Conservation (phyloP, 2,888 invertebrate genomes). For the Choristoneura rosaceana region DNA sequence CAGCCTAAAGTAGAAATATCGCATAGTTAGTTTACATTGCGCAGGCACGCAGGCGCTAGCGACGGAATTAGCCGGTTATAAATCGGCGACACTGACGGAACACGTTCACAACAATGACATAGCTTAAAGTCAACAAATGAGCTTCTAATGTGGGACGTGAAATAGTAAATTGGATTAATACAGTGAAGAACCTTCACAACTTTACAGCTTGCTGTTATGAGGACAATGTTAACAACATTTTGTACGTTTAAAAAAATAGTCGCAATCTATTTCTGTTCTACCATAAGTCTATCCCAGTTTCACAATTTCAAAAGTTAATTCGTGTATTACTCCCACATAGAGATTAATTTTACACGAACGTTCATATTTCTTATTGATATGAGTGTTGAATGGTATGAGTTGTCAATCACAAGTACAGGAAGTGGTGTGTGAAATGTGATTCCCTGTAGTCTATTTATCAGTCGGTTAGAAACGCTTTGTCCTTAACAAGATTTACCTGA, state of each 20-base stretch:
- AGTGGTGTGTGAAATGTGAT: constrained; percentile 71
- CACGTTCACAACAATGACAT: constrained; percentile 39
- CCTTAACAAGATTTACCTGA: constrained; percentile 75
- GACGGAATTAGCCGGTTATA: constrained; percentile 61
- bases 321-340: neutral
- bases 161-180: constrained; percentile 7
- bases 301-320: too few relatives aligned
- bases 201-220: neutral
- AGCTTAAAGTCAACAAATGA: constrained; percentile 29
- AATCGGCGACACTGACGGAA: constrained; percentile 52
- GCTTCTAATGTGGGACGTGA: neutral
- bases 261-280: neutral
- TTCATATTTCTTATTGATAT: neutral
- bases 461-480: constrained; percentile 60
- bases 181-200: neutral
- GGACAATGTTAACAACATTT: neutral
- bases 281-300: neutral
- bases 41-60: constrained; percentile 47
- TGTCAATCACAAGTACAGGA: constrained; percentile 50
- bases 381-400: neutral
- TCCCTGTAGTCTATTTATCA: constrained; percentile 64
- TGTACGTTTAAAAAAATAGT: neutral
- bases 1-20: constrained; percentile 26
- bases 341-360: neutral
- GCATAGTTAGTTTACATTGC: constrained; percentile 52